Evolutionary conservation across 2,888 invertebrate genomes (phyloP).

Genomic region (Lymantria monacha): DNA sequence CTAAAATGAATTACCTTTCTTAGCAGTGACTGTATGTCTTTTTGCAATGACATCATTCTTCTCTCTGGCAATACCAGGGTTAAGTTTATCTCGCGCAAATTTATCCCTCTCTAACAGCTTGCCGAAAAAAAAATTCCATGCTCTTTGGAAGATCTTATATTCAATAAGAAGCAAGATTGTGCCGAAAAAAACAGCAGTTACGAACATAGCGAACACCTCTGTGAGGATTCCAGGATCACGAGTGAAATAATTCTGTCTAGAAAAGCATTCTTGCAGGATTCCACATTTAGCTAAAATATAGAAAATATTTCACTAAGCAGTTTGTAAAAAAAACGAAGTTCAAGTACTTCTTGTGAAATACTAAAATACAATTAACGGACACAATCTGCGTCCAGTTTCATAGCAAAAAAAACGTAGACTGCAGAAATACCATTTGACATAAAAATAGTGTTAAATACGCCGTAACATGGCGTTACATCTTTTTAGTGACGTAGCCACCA

Average conservation of each 20-base stretch:
- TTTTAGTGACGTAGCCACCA: too few relatives aligned
- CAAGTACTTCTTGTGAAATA: too few relatives aligned
- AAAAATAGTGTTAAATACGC: too few relatives aligned
- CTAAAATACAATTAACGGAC: too few relatives aligned
- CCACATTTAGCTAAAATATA: conserved; percentile 60
- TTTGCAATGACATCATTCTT: conserved; percentile 44
- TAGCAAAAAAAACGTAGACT: too few relatives aligned
- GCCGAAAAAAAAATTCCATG: conserved; percentile 30
- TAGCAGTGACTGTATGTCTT: conserved; percentile 25
- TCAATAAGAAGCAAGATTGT: conserved; percentile 53
- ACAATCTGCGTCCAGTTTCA: too few relatives aligned
- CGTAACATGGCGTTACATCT: too few relatives aligned
- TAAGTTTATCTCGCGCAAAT: background rate
- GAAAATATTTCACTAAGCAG: background rate
- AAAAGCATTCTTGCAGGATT: conserved; percentile 60
- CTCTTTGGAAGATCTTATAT: conserved; percentile 46
- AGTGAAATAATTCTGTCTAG: conserved; percentile 45
- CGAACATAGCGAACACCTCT: conserved; percentile 49
- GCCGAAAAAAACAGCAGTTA: conserved; percentile 42
- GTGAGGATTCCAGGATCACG: conserved; percentile 41
- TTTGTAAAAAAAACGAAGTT: too few relatives aligned
- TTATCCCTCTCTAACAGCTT: conserved; percentile 18
- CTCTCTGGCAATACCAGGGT: conserved; percentile 40
- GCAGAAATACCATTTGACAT: too few relatives aligned
- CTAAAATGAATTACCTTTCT: background rate